A percentile compares a stretch with the other conserved stretches of the same genome.
Conservation (phyloP, 2,797 vertebrate species). For the Falco berigora region DNA sequence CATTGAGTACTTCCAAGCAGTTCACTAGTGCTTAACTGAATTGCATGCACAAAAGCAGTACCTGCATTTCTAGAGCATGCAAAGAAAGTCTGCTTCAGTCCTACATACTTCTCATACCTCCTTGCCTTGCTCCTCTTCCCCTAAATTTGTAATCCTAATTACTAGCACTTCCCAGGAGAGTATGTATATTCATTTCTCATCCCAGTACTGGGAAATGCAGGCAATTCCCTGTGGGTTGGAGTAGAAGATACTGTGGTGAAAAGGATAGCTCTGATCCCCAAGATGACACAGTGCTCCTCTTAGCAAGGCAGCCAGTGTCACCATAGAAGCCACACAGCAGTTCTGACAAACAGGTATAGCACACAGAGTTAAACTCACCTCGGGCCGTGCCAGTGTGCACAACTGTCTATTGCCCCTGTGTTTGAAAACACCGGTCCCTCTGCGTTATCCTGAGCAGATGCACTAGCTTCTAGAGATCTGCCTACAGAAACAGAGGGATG, state of each 20-base stretch:
- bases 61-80: not conserved
- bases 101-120: not conserved
- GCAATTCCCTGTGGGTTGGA: not conserved
- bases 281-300: not conserved
- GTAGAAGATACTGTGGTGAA: not conserved
- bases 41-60: not conserved
- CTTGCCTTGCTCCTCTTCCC: not conserved
- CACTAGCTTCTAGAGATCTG: not conserved
- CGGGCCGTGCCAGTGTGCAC: not conserved
- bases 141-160: not conserved
- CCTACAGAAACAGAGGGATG: not conserved
- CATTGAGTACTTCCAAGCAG: not conserved
- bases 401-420: not conserved
- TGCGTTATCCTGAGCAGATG: not conserved
- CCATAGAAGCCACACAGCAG: not conserved
- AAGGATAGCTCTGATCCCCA: not conserved
- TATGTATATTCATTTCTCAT: not conserved
- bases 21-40: not conserved
- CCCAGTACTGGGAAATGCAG: not conserved
- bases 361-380: not conserved
- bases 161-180: not conserved
- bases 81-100: not conserved
- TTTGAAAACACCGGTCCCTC: not conserved
- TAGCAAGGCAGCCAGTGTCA: not conserved
- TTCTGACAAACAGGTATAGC: not conserved